Conservation (phyloP, 2,888 invertebrate genomes). For the Epinotia brunnichana region DNA sequence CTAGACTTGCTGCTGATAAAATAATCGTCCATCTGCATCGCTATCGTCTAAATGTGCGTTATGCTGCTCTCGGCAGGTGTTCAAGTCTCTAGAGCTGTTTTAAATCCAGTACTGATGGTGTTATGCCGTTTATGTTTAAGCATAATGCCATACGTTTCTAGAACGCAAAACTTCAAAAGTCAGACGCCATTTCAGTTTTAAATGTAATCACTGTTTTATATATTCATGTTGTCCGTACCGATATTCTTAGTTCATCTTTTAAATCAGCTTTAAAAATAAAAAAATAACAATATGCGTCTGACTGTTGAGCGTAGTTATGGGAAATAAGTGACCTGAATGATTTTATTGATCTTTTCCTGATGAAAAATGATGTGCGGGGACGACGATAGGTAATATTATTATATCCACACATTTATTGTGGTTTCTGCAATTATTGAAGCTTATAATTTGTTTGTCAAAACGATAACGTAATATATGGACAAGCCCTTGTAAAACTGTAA, state of each 20-base stretch:
- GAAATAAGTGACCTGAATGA: constrained; percentile 18
- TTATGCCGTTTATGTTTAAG: constrained; percentile 14
- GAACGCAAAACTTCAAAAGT: constrained; percentile 16
- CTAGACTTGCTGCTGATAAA: no score
- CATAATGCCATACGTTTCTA: constrained; percentile 24
- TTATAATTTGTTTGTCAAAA: no score
- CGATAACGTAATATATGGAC: no score
- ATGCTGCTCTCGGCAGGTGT: constrained; percentile 2
- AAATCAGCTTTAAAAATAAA: not conserved
- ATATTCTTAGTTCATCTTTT: not conserved
- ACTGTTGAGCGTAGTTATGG: constrained; percentile 14
- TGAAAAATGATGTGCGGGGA: no score
- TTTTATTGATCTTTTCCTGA: no score
- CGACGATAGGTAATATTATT: no score
- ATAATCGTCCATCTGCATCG: not conserved
- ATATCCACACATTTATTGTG: no score
- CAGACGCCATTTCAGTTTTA: not conserved
- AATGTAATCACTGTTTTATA: not conserved
- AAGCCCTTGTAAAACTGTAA: not conserved
- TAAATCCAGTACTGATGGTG: constrained; percentile 20
- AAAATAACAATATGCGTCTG: constrained; percentile 5
- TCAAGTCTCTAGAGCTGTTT: constrained; percentile 30
- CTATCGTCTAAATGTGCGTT: not conserved
- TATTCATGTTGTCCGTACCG: not conserved
- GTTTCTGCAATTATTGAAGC: no score